Base-by-base conservation (phyloP, 2,888 invertebrate species). In the Cataglyphis cursor region DNA sequence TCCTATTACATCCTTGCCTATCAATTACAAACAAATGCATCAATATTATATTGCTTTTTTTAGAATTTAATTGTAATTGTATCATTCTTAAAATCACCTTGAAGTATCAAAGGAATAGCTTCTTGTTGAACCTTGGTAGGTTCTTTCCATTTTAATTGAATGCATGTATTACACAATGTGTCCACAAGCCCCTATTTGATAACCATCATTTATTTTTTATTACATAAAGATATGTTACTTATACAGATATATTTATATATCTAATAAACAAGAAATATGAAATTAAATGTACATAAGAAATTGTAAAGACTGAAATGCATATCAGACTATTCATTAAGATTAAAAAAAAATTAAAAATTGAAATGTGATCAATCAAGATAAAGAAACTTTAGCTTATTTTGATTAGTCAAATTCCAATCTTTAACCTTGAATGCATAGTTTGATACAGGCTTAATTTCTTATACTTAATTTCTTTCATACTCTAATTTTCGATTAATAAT, bases 121-220 rank as follows among this genome's bases (percentile, higher is more conserved):
- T 99, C 99, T 85, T 96, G 96, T 94, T 99, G 99, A 92, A 99
- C 99, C 95, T 98, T 98, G 0, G 99, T 98, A 0, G 99, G 99
- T 35, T 95, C 95, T 93, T 97, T 98, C 99, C 99, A 99, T 96
- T 99, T 98, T 86, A 99, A 95, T 88, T 98, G 97, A 89, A 97
- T 96, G 94, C 99, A 99, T 0, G 99, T 98, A 95, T 98, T 97
- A 92, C 98, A 98, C 54, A 99, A 95, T 0, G 97, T 97, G 90
- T 99, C 99, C 9, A 97, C 97, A 18, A 99, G 95, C 38, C 99
- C 99, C 99, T 98, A 92, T 51, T 51, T 84, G 93, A 94, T 82
- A 84, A 74, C 24, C 73, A 73, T 75, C 4, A 62, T 48, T 48
- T 24, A 54, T 81, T 21, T 44, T 51, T 66, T 59, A 61, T 44